Base-by-base conservation (phyloP, 2,888 invertebrate species). In the Volucella inflata region DNA sequence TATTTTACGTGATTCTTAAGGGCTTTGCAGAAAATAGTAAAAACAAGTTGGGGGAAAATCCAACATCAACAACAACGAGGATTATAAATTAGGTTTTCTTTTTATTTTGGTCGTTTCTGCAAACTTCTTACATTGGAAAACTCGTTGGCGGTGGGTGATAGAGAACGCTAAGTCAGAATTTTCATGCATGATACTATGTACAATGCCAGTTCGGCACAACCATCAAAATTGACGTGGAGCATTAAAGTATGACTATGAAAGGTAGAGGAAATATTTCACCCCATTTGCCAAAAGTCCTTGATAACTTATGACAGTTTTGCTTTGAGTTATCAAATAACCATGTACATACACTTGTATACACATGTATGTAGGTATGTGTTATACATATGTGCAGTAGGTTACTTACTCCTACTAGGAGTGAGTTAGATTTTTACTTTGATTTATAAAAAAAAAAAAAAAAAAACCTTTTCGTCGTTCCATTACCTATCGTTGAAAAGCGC, bases 1-100 rank as follows among this genome's bases (percentile, higher is more conserved):
- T 84, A 75, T 79, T 75, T 79, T 84, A 84, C 84, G 84, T 84
- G 79, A 79, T 84, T 71, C 79, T 53, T 60, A 60, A 75, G 83
- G 71, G 79, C 60, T 62, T 78, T 57, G 48, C 17, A 65, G 38
- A 65, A 30, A 79, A 70, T 65, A 84, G 65, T 79, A 76, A 84
- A 79, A 79, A 83, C 64, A 74, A 74, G n/a, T 64, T 65, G 57
- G 60, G 68, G 16, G 79, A 30, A 55, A 53, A 21, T 51, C 38
- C 74, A 64, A 48, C 68, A 53, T 65, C 62, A 53, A 48, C 68
- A 53, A 59, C 62, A 53, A 42, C 74, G 36, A 36, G 72, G 55
- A 72, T 83, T 77, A 50, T 55, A 75, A 74, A 65, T 70, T 55
- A 60, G 70, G 59, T 75, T 65, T 62, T 44, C 2, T 60, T 68